Percentiles rank a stretch among this genome's conserved stretches.
Conservation (phyloP, 53 echinoderm and acorn worm species). For the Glandiceps talaboti region DNA sequence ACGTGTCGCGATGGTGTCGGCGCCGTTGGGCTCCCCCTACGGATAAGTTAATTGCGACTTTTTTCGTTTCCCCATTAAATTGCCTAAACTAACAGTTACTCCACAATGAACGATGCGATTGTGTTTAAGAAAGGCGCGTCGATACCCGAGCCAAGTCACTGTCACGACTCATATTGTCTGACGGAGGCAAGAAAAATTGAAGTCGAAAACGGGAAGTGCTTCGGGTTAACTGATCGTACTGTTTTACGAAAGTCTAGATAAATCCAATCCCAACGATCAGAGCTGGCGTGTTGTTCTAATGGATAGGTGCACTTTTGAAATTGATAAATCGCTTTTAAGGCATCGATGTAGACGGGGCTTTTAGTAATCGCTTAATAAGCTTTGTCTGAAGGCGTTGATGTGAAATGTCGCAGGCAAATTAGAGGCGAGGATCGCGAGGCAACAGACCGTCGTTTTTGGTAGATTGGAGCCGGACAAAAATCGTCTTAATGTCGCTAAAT, state of each 20-base stretch:
- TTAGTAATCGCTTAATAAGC: neutral
- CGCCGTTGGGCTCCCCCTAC: neutral
- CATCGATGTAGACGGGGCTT: neutral
- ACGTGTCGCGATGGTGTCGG: neutral
- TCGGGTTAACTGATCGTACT: no score
- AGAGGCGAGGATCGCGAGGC: neutral
- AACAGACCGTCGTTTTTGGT: neutral
- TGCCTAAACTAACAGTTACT: no score
- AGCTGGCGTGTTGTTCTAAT: neutral
- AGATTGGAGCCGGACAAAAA: neutral
- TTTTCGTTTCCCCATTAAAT: no score
- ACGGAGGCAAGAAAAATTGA: no score
- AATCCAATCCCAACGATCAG: no score
- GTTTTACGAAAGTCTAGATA: no score
- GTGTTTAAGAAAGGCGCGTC: no score
- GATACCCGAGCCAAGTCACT: no score
- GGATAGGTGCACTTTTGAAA: neutral
- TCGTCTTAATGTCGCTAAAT: neutral
- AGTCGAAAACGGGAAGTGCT: no score
- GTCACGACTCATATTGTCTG: no score
- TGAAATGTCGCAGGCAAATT: neutral
- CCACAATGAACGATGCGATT: no score
- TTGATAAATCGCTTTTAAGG: neutral
- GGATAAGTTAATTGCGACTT: neutral
- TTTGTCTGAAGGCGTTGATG: neutral